These are phyloP conservation scores for Catharus bicknelli DNA, from an alignment of 2,113 vertebrate species.

Conservation along the genomic window DNA sequence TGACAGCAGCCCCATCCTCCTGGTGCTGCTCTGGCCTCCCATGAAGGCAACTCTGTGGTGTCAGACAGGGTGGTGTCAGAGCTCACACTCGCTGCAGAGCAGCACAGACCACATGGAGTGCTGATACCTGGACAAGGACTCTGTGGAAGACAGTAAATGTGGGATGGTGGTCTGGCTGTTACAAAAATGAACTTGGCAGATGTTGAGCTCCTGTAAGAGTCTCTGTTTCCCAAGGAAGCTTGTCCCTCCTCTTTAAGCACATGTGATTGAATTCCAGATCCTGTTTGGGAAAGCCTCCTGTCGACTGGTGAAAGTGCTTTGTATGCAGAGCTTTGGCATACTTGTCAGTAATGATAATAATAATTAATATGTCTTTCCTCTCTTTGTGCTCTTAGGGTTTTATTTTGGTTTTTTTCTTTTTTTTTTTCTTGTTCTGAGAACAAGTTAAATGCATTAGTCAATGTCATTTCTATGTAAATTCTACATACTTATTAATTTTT, in stretches of 20 bases:
- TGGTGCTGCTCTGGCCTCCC: not conserved
- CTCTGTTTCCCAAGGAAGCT: not conserved
- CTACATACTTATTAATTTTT: not conserved
- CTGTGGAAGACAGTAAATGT: not conserved
- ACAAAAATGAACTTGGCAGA: not conserved
- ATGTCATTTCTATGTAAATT: not conserved
- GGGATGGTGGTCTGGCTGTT: fast-evolving
- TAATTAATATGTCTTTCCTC: conserved; percentile 10
- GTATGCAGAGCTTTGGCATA: not conserved
- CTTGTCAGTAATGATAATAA: conserved; percentile 7
- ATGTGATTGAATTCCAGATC: not conserved
- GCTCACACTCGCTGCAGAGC: fast-evolving
- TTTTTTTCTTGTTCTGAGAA: not conserved
- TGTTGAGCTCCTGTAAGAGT: not conserved
- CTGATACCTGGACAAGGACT: not conserved
- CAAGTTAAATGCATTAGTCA: conserved; percentile 3
- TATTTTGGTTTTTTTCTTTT: not conserved
- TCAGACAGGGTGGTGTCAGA: fast-evolving
- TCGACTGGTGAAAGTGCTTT: not conserved
- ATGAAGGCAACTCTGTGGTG: not conserved
- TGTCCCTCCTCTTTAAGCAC: not conserved
- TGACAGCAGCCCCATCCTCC: not conserved
- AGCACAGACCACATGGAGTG: not conserved
- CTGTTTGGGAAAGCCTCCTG: not conserved
- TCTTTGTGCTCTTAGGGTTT: not conserved